Conservation (phyloP, 2,113 vertebrate genomes). For the Lates calcarifer region DNA sequence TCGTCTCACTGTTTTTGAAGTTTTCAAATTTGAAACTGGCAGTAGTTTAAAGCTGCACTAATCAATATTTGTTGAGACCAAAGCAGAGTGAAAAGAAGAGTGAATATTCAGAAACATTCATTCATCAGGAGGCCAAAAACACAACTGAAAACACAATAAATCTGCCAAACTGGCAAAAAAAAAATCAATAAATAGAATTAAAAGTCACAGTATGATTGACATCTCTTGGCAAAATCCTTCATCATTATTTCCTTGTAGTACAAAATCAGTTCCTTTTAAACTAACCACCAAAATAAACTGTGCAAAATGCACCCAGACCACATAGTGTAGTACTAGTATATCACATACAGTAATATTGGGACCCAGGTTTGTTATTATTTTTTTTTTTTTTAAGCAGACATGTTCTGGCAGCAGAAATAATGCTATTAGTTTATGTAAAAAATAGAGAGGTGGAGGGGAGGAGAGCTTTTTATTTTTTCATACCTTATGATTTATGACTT, state of each 20-base stretch:
- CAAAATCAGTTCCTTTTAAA: background rate
- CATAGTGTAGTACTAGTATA: no score
- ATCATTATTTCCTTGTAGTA: background rate
- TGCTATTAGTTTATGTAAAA: no score
- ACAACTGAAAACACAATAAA: background rate
- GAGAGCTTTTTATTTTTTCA: no score
- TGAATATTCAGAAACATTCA: background rate
- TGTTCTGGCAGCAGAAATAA: no score
- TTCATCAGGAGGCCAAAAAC: background rate
- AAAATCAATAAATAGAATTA: no score
- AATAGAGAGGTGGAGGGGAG: no score
- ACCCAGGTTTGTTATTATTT: no score
- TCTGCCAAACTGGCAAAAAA: background rate
- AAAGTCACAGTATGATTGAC: background rate
- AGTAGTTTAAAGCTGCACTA: background rate
- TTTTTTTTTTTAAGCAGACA: no score
- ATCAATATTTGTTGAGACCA: background rate
- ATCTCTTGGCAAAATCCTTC: background rate
- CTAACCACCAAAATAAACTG: background rate
- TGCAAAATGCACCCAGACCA: no score
- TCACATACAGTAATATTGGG: no score
- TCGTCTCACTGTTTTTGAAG: background rate
- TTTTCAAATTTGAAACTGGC: background rate
- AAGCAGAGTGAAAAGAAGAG: background rate
- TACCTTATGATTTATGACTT: no score